phyloP scores from a whole-genome alignment of 2,797 vertebrate genomes.

The Varecia variegata region DNA sequence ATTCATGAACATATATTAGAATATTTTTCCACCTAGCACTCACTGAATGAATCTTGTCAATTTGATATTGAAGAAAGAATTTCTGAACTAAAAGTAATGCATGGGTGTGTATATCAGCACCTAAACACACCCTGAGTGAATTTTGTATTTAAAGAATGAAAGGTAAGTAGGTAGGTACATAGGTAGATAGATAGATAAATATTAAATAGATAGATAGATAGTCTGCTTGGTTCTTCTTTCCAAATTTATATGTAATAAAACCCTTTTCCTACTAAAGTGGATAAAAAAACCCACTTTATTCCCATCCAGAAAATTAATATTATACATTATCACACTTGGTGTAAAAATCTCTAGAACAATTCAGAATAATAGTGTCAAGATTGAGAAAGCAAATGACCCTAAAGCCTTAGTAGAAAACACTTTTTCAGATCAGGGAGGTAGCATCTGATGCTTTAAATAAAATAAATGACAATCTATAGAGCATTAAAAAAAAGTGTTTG shows the following conservation, averaged over 20 bases:
- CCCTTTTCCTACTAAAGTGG: neutral
- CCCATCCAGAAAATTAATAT: neutral
- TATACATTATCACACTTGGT: neutral
- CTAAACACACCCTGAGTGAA: neutral
- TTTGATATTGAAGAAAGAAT: neutral
- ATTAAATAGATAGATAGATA: neutral
- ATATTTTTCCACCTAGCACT: neutral
- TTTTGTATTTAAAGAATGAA: conserved; percentile 13
- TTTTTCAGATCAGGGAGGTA: neutral
- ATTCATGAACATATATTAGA: neutral
- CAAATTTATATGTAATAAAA: neutral
- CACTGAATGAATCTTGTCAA: neutral
- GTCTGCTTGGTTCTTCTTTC: neutral
- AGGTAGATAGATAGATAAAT: neutral
- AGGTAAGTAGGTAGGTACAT: neutral
- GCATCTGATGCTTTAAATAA: neutral
- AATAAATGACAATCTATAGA: neutral
- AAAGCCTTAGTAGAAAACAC: neutral
- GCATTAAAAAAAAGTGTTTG: neutral
- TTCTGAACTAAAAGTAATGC: neutral
- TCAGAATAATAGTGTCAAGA: neutral
- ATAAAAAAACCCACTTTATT: neutral
- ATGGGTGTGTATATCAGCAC: neutral
- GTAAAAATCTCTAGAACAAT: neutral
- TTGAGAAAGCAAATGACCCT: neutral